Conservation (phyloP, 2,888 invertebrate species). For the Caenorhabditis plicata region DNA sequence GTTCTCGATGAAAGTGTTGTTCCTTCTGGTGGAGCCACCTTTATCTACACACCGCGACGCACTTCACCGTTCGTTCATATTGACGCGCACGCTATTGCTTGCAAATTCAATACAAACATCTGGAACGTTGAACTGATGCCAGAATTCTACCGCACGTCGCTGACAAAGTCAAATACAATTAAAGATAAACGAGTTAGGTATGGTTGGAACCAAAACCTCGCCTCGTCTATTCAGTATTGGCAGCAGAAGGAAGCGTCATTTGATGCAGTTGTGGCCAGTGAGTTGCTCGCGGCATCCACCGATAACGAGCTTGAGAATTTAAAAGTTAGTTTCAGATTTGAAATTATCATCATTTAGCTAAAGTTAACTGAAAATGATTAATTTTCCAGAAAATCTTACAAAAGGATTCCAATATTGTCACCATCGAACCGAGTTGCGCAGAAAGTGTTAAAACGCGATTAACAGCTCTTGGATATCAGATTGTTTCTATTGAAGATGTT, state of each 20-base stretch:
- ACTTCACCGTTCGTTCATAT: slow-evolving; percentile 49
- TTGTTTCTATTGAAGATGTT: slow-evolving; percentile 31
- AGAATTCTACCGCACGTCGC: slow-evolving; percentile 53
- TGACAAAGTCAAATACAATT: slow-evolving; percentile 55
- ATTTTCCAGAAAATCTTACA: slow-evolving; percentile 34
- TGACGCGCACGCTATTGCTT: slow-evolving; percentile 52
- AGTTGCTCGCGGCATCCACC: slow-evolving; percentile 39
- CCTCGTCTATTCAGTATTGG: slow-evolving; percentile 40
- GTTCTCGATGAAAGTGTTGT: slow-evolving; percentile 28
- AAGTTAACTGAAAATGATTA: too few relatives aligned
- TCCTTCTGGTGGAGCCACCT: slow-evolving; percentile 37
- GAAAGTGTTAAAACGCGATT: slow-evolving; percentile 21
- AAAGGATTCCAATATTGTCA: slow-evolving; percentile 33
- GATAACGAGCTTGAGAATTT: slow-evolving; percentile 26
- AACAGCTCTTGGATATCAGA: slow-evolving; percentile 11
- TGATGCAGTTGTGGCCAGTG: slow-evolving; percentile 50
- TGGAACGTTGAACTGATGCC: slow-evolving; percentile 59
- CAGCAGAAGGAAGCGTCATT: slow-evolving; percentile 44
- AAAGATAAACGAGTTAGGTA: slow-evolving; percentile 53
- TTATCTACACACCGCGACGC: slow-evolving; percentile 50
- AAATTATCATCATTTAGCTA: too few relatives aligned
- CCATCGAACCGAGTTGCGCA: slow-evolving; percentile 49
- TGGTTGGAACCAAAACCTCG: slow-evolving; percentile 40
- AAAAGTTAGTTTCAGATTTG: slow-evolving; percentile 20
- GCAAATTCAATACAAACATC: slow-evolving; percentile 44